Percentiles rank a stretch among this genome's conserved stretches.
Conservation (phyloP, 2,888 invertebrate genomes). For the Diaphora mendica region DNA sequence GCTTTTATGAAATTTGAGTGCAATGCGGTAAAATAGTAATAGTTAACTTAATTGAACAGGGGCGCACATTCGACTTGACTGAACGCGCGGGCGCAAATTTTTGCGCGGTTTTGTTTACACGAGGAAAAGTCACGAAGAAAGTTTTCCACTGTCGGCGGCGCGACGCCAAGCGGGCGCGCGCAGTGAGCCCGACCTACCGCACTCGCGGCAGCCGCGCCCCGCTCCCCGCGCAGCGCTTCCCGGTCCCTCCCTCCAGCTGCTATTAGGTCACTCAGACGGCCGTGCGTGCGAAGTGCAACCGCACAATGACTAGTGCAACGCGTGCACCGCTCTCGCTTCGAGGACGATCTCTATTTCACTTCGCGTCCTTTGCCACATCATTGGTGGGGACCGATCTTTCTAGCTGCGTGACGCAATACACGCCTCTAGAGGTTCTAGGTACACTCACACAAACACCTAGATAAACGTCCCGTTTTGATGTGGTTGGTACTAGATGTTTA, state of each 20-base stretch:
- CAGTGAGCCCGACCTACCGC: slow-evolving; percentile 86
- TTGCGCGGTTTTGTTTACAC: slow-evolving; percentile 78
- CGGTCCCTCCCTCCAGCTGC: slow-evolving; percentile 85
- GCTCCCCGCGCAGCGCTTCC: slow-evolving; percentile 80
- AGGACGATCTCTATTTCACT: slow-evolving; percentile 87
- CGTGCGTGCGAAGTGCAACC: slow-evolving; percentile 85
- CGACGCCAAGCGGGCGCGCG: slow-evolving; percentile 78
- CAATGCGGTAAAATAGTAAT: slow-evolving; percentile 30
- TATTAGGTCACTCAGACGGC: slow-evolving; percentile 85
- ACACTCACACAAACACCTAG: slow-evolving; percentile 66
- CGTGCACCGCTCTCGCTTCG: slow-evolving; percentile 86
- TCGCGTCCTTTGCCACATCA: slow-evolving; percentile 84
- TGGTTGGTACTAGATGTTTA: slow-evolving; percentile 57
- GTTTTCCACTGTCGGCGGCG: slow-evolving; percentile 81
- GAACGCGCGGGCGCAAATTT: slow-evolving; percentile 67
- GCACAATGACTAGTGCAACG: slow-evolving; percentile 85
- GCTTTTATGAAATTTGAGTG: slow-evolving; percentile 34
- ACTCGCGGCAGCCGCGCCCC: slow-evolving; percentile 73
- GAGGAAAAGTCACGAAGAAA: slow-evolving; percentile 85
- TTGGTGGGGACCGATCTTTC: slow-evolving; percentile 86
- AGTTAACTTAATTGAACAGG: slow-evolving; percentile 47
- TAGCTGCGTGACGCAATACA: slow-evolving; percentile 81
- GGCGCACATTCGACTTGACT: slow-evolving; percentile 38
- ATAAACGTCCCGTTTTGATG: slow-evolving; percentile 70
- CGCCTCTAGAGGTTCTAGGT: slow-evolving; percentile 71